Percentiles rank a stretch among this genome's conserved stretches.
Conservation (phyloP, 1,140 invertebrate species). For the Myzus persicae region DNA sequence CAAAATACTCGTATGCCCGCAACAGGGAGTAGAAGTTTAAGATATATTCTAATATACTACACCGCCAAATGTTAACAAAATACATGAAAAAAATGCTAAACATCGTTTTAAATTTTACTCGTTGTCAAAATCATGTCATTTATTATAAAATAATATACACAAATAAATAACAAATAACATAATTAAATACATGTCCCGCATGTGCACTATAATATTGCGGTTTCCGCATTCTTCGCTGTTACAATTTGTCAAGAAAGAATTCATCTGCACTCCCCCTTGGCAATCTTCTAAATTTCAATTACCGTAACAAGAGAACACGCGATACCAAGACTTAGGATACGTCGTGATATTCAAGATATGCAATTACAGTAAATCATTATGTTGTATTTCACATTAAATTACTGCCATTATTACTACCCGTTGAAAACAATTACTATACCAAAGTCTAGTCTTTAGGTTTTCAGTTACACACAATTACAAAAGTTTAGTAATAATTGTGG, state of each 20-base stretch:
- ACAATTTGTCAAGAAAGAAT: neutral
- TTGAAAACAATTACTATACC: neutral
- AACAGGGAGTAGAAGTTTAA: too few species aligned
- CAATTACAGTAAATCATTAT: conserved; percentile 20
- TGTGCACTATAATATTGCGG: neutral
- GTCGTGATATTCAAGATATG: neutral
- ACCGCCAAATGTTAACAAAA: neutral
- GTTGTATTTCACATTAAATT: conserved; percentile 2
- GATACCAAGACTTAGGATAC: neutral
- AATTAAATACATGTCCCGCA: neutral
- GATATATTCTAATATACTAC: neutral
- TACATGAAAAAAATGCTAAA: neutral
- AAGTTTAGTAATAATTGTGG: neutral
- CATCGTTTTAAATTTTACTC: too few species aligned
- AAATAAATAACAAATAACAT: neutral
- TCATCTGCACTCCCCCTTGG: neutral
- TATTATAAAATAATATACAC: neutral
- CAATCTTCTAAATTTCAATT: conserved; percentile 17
- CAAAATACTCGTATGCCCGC: too few species aligned
- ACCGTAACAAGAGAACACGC: conserved; percentile 6
- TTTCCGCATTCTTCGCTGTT: conserved; percentile 5
- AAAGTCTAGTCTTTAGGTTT: neutral
- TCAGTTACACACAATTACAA: neutral
- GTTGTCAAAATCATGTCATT: neutral
- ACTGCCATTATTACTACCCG: neutral